These are phyloP conservation scores for Thera obeliscata DNA, from an alignment of 2,888 invertebrate species.

Conservation along the genomic window DNA sequence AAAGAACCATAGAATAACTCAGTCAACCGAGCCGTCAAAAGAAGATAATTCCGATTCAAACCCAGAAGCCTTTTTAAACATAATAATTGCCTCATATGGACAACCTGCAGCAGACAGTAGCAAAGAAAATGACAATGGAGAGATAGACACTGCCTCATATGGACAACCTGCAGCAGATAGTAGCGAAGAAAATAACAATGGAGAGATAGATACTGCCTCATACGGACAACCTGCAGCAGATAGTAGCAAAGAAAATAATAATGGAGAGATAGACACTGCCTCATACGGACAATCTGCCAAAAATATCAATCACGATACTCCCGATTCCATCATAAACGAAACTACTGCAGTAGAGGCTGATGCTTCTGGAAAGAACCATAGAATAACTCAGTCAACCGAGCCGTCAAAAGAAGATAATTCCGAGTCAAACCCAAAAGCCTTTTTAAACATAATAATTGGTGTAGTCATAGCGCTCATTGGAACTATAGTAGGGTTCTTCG, in stretches of 20 bases:
- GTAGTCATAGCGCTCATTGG: conserved; percentile 6
- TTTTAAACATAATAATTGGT: neutral
- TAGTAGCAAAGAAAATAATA: no score
- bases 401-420: neutral
- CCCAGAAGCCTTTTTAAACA: neutral
- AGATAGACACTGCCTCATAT: no score
- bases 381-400: neutral
- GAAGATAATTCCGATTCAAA: neutral
- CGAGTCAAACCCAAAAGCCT: neutral
- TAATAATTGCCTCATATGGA: neutral
- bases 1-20: neutral
- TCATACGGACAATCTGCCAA: no score
- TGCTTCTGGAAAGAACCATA: neutral
- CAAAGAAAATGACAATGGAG: no score
- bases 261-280: no score
- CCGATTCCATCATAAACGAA: neutral
- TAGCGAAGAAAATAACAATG: no score
- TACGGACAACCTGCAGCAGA: no score
- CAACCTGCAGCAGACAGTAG: no score
- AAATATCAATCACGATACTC: neutral
- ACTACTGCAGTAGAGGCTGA: neutral
- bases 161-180: no score
- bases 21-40: no score
- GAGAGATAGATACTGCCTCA: no score
- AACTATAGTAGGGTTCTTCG: neutral